A percentile compares a stretch with the other conserved stretches of the same genome.
Evolutionary conservation across 2,797 vertebrate species (phyloP).

Genomic region (Silurus lanzhouensis): DNA sequence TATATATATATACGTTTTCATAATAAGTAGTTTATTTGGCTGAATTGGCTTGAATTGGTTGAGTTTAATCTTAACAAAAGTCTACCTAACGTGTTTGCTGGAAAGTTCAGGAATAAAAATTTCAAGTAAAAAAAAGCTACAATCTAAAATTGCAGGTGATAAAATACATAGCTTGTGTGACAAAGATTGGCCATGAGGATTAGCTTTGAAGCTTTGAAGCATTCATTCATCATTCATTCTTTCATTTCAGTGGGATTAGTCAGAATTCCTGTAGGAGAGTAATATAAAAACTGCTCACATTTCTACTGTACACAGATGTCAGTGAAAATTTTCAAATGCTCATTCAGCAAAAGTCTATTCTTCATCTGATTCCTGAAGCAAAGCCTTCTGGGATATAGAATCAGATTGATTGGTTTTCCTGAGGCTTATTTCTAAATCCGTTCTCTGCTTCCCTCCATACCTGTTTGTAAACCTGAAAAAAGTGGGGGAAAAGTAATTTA

Average conservation of each 20-base stretch:
- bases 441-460: conserved; percentile 38
- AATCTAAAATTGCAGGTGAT: not conserved
- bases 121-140: not conserved
- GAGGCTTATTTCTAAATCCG: conserved; percentile 77
- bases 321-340: not conserved
- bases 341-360: conserved; percentile 71
- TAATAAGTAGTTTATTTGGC: not conserved
- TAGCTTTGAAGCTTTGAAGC: no score
- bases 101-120: not conserved
- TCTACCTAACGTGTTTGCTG: not conserved
- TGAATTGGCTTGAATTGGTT: not conserved
- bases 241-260: not conserved
- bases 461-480: conserved; percentile 71
- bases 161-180: not conserved
- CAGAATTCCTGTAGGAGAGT: not conserved
- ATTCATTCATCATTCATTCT: no score
- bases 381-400: conserved; percentile 71
- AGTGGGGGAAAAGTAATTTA: not conserved
- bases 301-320: not conserved
- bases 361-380: conserved; percentile 86
- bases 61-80: not conserved
- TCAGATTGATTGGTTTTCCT: conserved; percentile 65
- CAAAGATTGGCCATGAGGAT: not conserved
- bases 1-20: not conserved
- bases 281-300: not conserved